Conservation (phyloP, 2,797 vertebrate species). For the Channallabes apus region DNA sequence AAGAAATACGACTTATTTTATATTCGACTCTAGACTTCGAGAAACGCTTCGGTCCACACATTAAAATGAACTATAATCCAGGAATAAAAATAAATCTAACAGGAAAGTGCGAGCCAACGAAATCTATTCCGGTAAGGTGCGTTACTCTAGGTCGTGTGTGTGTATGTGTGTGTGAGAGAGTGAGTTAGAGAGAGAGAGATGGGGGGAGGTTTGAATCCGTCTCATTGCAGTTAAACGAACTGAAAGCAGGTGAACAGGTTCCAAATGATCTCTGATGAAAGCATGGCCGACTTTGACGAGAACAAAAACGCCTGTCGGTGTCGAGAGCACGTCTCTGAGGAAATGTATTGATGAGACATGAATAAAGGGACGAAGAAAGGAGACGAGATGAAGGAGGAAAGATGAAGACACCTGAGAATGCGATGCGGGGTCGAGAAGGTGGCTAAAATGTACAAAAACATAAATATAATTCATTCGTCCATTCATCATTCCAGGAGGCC, state of each 20-base stretch:
- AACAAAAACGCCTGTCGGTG: background rate
- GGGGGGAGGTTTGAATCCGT: background rate
- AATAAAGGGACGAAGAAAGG: background rate
- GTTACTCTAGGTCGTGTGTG: background rate
- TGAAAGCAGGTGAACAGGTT: background rate
- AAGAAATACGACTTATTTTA: background rate
- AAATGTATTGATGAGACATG: background rate
- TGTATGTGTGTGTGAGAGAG: no score
- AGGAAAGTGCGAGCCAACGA: background rate
- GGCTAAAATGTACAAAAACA: no score
- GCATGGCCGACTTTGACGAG: background rate
- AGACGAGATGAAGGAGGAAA: background rate
- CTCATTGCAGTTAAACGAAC: conserved; percentile 7
- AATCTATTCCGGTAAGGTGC: background rate
- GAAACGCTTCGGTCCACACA: background rate
- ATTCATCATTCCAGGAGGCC: no score
- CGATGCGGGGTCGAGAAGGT: background rate
- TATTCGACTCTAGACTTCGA: background rate
- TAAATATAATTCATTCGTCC: no score
- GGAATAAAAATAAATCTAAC: background rate
- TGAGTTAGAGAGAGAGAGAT: no score
- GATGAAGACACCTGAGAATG: background rate
- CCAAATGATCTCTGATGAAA: background rate
- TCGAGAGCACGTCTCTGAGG: background rate
- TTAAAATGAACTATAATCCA: background rate